phyloP scores from a whole-genome alignment of 2,113 vertebrate species.

The Dasyurus viverrinus region DNA sequence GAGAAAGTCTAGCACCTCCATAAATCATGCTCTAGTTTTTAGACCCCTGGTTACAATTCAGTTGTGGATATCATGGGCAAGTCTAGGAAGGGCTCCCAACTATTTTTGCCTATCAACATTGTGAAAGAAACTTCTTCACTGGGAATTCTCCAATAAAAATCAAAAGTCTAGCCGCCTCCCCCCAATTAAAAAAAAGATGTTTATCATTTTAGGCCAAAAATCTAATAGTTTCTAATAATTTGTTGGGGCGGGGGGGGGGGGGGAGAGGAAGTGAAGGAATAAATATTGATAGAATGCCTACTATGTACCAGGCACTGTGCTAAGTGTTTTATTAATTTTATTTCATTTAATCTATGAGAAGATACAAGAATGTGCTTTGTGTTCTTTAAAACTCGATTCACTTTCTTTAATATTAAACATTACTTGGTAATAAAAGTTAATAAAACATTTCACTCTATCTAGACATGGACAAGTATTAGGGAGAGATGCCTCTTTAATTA shows the following conservation, averaged over 20 bases:
- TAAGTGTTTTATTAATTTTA: background rate
- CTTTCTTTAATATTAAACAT: background rate
- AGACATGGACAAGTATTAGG: background rate
- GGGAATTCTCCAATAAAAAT: no score
- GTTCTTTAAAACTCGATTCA: background rate
- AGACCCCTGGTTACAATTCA: slow-evolving; percentile 86
- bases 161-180: no score
- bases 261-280: no score
- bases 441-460: background rate
- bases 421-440: background rate
- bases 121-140: no score
- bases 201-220: no score
- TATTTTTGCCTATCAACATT: slow-evolving; percentile 81
- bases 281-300: no score
- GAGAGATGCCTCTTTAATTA: background rate
- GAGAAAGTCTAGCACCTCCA: slow-evolving; percentile 88
- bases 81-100: slow-evolving; percentile 89
- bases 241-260: no score
- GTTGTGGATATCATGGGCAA: slow-evolving; percentile 82
- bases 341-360: background rate
- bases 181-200: no score
- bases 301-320: background rate
- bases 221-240: no score
- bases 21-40: slow-evolving; percentile 90
- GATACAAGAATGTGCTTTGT: background rate